Percentiles rank a stretch among this genome's conserved stretches.
Evolutionary conservation across 1,140 invertebrate species (phyloP).

Genomic region (Agrypnia vestita): DNA sequence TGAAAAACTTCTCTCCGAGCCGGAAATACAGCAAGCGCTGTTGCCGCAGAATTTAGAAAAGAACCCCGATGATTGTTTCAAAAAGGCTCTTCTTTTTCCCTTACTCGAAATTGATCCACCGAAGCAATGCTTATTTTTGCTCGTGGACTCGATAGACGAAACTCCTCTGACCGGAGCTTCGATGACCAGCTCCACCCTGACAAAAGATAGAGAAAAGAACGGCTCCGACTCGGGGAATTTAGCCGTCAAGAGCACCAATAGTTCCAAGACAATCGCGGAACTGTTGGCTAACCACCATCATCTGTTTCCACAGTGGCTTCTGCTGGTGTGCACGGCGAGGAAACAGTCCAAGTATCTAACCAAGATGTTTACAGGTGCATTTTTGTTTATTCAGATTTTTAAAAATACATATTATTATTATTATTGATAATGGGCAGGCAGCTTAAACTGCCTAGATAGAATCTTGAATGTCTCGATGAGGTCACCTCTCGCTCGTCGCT

Average conservation of each 20-base stretch:
- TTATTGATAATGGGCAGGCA: too few relatives aligned
- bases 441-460: too few relatives aligned
- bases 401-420: too few relatives aligned
- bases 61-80: constrained; percentile 93
- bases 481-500: too few relatives aligned
- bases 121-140: constrained; percentile 86
- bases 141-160: constrained; percentile 96
- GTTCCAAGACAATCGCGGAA: constrained; percentile 84
- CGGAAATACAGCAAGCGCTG: constrained; percentile 82
- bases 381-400: neutral
- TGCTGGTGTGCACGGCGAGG: constrained; percentile 92
- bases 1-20: constrained; percentile 83
- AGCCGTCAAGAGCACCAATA: constrained; percentile 68
- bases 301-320: constrained; percentile 93
- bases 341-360: constrained; percentile 90
- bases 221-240: constrained; percentile 64
- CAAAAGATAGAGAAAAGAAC: constrained; percentile 64
- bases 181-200: constrained; percentile 65
- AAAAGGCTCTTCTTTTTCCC: constrained; percentile 89
- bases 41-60: constrained; percentile 83
- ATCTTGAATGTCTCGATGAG: too few relatives aligned
- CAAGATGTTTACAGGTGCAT: constrained; percentile 85
- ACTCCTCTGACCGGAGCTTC: constrained; percentile 68
- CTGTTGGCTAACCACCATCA: constrained; percentile 92
- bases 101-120: constrained; percentile 87